Evolutionary conservation across 2,888 invertebrate species (phyloP), one percentile per base, ranked within the genome.

Genomic region (Acronicta aceris): DNA sequence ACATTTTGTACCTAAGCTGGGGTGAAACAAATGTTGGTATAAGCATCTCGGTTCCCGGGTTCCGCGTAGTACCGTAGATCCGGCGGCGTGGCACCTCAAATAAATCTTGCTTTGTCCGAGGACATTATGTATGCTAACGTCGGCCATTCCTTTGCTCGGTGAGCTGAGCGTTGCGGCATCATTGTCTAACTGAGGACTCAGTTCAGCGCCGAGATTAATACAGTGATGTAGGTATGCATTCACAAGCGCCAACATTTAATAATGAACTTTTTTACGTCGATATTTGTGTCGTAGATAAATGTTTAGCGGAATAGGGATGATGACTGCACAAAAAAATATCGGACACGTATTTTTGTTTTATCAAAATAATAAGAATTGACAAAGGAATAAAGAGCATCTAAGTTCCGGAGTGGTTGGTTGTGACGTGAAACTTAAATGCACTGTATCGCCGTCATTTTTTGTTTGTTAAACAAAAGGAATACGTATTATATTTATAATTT

Each of bases 81-180:
- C 82, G 77, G 78, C 62, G 65, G 63, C 69, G 76, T 70, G 81
- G 78, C 82, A 82, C 82, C 82, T 84, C 80, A 81, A 81, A 90
- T 91, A 91, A 90, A 92, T 91, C 89, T 89, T 84, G 88, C 88
- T 89, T 89, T 89, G 89, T 89, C 87, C 88, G 76, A 83, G 79
- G 81, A 81, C 85, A 90, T 91, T 90, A 90, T 89, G 86, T 85
- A 90, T 87, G 88, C 88, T 87, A 86, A 88, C 84, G 76, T 78
- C 73, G 78, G 81, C 83, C 75, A 84, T 85, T 84, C 81, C 83
- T 81, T 82, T 76, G 62, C 80, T 71, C 46, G 54, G 63, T 64
- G 67, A 66, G 61, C 75, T 71, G 67, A 70, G 74, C 66, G 58
- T 65, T 77, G 70, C 38, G 64, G 59, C 65, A 59, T 69, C 74